Percentiles rank a stretch among this genome's conserved stretches.
Conservation (phyloP, 2,113 vertebrate species). For the Synodontis membranacea region DNA sequence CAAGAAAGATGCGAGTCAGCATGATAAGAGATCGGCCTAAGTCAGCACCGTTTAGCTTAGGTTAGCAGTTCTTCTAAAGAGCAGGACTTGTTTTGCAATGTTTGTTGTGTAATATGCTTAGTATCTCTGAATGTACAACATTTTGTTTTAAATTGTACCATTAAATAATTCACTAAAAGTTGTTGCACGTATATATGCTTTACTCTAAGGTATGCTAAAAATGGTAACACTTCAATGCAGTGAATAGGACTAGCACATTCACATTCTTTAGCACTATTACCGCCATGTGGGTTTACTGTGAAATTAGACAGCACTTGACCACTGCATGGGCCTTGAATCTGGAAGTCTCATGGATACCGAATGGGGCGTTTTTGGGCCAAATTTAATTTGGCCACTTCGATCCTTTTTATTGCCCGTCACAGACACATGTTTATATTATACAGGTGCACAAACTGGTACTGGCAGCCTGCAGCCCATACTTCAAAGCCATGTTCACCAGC, state of each 20-base stretch:
- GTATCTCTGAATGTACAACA: neutral
- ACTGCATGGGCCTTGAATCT: neutral
- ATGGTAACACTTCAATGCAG: neutral
- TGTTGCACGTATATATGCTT: neutral
- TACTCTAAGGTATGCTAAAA: neutral
- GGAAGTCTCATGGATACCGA: too few relatives aligned
- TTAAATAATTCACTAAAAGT: neutral
- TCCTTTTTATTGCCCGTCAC: neutral
- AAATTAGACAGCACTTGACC: neutral
- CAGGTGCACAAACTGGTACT: constrained; percentile 80
- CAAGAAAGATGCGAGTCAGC: neutral
- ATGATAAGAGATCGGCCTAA: neutral
- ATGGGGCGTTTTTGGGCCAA: neutral
- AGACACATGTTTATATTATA: constrained; percentile 16
- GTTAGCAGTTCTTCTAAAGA: neutral
- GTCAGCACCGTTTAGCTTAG: neutral
- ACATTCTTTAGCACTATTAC: neutral
- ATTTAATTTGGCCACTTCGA: neutral
- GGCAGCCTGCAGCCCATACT: constrained; percentile 80
- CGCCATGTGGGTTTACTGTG: neutral
- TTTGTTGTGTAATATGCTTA: neutral
- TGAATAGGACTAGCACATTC: neutral
- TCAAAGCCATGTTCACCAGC: constrained; percentile 84
- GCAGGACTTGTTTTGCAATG: neutral
- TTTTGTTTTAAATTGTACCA: too few relatives aligned